Evolutionary conservation across 2,113 vertebrate species (phyloP).

Genomic region (Elephantulus edwardii): DNA sequence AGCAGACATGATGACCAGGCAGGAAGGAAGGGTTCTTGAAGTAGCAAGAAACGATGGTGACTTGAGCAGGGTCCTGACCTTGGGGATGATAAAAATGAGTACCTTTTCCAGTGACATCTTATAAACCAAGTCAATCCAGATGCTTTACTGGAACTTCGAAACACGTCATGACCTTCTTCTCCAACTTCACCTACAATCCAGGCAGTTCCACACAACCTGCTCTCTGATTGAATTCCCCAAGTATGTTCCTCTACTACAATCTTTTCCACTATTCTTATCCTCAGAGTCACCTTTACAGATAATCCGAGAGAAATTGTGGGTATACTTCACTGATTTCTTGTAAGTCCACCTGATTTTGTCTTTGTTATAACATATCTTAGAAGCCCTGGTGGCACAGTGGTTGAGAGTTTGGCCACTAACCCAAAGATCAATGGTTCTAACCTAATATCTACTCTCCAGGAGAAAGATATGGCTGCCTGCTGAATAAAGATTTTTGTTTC

Average conservation of each 20-base stretch:
- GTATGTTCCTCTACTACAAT: neutral
- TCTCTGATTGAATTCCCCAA: neutral
- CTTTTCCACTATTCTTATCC: neutral
- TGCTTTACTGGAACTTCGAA: neutral
- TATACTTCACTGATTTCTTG: neutral
- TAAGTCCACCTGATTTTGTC: neutral
- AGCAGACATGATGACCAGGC: neutral
- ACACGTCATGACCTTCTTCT: no score
- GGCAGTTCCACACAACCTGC: neutral
- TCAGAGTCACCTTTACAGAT: neutral
- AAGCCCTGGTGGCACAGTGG: neutral
- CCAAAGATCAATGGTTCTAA: neutral
- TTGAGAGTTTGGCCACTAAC: neutral
- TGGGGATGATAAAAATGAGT: neutral
- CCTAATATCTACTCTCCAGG: neutral
- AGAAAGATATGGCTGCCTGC: neutral
- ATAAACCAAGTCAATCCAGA: neutral
- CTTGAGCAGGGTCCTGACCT: neutral
- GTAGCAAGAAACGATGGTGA: neutral
- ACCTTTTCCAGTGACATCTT: neutral
- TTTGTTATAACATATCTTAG: neutral
- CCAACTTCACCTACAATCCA: neutral
- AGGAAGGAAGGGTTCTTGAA: neutral
- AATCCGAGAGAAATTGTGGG: neutral
- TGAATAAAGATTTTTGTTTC: neutral